These are phyloP conservation scores for Etheostoma cragini DNA, from an alignment of 2,113 vertebrate genomes.

Conservation along the genomic window DNA sequence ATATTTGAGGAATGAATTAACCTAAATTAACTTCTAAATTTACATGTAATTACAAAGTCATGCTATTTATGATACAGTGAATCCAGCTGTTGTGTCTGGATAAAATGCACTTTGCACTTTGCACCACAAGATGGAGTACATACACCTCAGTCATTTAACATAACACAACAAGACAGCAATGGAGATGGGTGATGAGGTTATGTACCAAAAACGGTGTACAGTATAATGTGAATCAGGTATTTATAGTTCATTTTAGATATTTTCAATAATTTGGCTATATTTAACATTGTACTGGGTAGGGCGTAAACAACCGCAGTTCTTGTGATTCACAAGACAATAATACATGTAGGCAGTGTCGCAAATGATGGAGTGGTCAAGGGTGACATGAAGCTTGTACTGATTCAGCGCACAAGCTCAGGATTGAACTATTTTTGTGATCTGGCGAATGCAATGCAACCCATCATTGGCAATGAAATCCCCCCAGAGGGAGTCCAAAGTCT, in stretches of 20 bases:
- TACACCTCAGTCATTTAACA: slow-evolving; percentile 18
- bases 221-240: too few relatives aligned
- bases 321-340: background rate
- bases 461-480: slow-evolving; percentile 51
- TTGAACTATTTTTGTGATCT: slow-evolving; percentile 62
- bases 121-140: slow-evolving; percentile 68
- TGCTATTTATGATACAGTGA: background rate
- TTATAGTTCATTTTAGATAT: background rate
- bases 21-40: background rate
- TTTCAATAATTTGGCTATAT: background rate
- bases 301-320: background rate
- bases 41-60: background rate
- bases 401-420: slow-evolving; percentile 44
- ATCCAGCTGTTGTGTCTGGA: background rate
- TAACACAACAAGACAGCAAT: background rate
- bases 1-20: background rate
- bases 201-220: background rate
- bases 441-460: slow-evolving; percentile 37
- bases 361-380: slow-evolving; percentile 13
- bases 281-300: background rate
- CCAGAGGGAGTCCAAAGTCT: slow-evolving; percentile 67
- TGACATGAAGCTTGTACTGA: slow-evolving; percentile 41
- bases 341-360: background rate
- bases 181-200: background rate
- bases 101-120: slow-evolving; percentile 17